phyloP scores from a whole-genome alignment of 2,888 invertebrate genomes.

The Drosophila leonis region DNA sequence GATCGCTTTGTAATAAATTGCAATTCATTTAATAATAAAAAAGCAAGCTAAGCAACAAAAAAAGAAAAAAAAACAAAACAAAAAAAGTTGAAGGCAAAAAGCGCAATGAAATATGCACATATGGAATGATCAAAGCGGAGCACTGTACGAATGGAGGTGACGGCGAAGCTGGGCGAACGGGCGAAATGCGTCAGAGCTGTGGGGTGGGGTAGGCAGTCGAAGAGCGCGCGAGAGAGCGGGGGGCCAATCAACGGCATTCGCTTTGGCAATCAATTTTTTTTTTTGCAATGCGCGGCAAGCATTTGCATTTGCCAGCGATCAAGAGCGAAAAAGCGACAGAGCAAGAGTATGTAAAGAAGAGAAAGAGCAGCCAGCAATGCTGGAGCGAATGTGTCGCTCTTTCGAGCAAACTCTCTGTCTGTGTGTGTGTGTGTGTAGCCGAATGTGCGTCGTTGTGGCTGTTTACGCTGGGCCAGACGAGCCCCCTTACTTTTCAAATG shows the following conservation, averaged over 20 bases:
- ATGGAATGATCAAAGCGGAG: constrained; percentile 50
- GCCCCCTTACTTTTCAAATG: constrained; percentile 64
- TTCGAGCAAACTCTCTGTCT: constrained; percentile 5
- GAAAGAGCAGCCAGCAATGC: constrained; percentile 34
- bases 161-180: constrained; percentile 13
- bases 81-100: constrained; percentile 61
- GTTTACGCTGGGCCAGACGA: constrained; percentile 57
- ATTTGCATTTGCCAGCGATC: constrained; percentile 54
- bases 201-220: neutral
- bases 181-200: constrained; percentile 64
- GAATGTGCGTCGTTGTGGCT: constrained; percentile 48
- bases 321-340: constrained; percentile 22
- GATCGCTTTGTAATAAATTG: constrained; percentile 78
- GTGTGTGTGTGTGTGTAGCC: constrained; percentile 24
- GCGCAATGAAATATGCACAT: constrained; percentile 46
- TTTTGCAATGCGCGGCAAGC: too few species aligned
- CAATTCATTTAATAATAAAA: constrained; percentile 67
- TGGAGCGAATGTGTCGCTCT: constrained; percentile 47
- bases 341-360: constrained; percentile 20
- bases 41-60: constrained; percentile 53
- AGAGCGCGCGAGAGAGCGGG: constrained; percentile 16
- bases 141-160: constrained; percentile 17
- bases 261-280: constrained; percentile 50
- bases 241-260: constrained; percentile 55
- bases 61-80: constrained; percentile 35